Percentiles rank a stretch among this genome's conserved stretches.
Evolutionary conservation across 2,797 vertebrate genomes (phyloP).

Genomic region (Lutjanus campechanus): DNA sequence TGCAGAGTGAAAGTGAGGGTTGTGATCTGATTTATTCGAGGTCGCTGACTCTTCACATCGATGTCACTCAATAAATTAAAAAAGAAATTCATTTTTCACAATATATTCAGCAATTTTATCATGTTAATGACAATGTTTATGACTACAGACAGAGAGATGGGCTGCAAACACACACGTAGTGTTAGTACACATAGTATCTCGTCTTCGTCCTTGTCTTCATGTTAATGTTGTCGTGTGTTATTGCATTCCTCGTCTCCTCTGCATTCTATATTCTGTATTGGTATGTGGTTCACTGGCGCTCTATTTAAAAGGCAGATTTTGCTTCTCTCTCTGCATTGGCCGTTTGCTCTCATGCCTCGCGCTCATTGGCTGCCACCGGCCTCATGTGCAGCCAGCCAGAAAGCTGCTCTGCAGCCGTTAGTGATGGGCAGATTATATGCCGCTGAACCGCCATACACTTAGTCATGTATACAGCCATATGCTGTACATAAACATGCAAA

Average conservation of each 20-base stretch:
- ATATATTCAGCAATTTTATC: too few relatives aligned
- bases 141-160: background rate
- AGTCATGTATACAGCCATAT: background rate
- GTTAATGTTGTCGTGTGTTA: background rate
- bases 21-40: background rate
- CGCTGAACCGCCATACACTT: constrained; percentile 37
- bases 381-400: constrained; percentile 79
- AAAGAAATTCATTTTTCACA: background rate
- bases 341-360: constrained; percentile 40
- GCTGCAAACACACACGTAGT: background rate
- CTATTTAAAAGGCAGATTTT: constrained; percentile 76
- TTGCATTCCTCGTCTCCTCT: constrained; percentile 11
- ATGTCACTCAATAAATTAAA: background rate
- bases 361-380: constrained; percentile 80
- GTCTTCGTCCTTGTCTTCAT: background rate
- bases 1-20: background rate
- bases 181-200: background rate
- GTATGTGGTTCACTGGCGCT: constrained; percentile 33
- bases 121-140: background rate
- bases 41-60: background rate
- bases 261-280: constrained; percentile 36
- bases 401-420: constrained; percentile 73
- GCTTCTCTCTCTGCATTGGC: constrained; percentile 63
- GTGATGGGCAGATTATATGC: constrained; percentile 84
- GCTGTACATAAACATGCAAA: background rate